Conservation (phyloP, 1,140 invertebrate genomes). For the Drosophila sproati region DNA sequence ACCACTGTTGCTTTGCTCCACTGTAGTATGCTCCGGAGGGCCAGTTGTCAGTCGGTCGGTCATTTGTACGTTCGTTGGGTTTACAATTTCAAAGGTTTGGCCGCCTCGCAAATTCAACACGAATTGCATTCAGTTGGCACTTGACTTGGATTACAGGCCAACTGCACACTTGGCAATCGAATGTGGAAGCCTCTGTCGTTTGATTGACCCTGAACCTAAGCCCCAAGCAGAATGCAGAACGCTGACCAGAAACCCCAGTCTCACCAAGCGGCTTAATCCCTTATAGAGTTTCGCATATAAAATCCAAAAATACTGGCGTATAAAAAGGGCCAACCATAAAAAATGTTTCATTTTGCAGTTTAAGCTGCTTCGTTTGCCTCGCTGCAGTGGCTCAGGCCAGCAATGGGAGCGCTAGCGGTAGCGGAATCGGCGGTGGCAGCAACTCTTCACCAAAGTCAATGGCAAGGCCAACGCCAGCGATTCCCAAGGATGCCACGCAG, state of each 20-base stretch:
- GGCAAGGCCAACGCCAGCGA: slow-evolving; percentile 11
- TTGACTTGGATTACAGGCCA: slow-evolving; percentile 23
- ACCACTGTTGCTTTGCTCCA: neutral
- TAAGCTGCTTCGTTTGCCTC: slow-evolving; percentile 63
- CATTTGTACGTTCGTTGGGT: slow-evolving; percentile 13
- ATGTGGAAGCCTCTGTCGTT: slow-evolving; percentile 45
- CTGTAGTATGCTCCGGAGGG: neutral
- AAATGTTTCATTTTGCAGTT: slow-evolving; percentile 53
- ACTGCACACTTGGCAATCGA: neutral
- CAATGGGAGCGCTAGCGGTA: slow-evolving; percentile 4
- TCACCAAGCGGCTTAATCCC: slow-evolving; percentile 56
- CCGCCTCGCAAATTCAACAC: slow-evolving; percentile 13
- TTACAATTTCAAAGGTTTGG: slow-evolving; percentile 46
- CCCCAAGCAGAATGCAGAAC: neutral
- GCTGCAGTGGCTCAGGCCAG: slow-evolving; percentile 44
- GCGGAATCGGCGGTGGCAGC: slow-evolving; percentile 17
- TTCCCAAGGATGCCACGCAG: slow-evolving; percentile 62
- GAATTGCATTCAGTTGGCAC: slow-evolving; percentile 26
- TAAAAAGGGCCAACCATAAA: slow-evolving; percentile 65
- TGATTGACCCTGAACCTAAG: slow-evolving; percentile 68
- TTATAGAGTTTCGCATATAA: slow-evolving; percentile 70
- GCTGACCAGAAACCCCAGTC: neutral
- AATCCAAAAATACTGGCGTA: slow-evolving; percentile 42
- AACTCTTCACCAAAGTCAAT: slow-evolving; percentile 11
- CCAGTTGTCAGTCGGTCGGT: neutral